These are phyloP conservation scores for Smittia sp. DNA, from an alignment of 2,888 invertebrate species.

Conservation along the genomic window DNA sequence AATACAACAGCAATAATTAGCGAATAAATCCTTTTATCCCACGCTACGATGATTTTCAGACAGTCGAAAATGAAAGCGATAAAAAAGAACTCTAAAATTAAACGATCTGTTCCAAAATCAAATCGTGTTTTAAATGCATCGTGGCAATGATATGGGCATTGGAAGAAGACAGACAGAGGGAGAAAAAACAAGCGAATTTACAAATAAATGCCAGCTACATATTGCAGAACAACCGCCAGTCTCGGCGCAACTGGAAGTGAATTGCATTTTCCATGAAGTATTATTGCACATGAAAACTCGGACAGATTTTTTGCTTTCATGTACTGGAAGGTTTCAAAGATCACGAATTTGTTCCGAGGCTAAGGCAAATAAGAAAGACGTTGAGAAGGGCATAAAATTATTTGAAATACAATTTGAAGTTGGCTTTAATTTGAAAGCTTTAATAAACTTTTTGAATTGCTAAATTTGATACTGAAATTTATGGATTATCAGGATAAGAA, in stretches of 20 bases:
- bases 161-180: neutral
- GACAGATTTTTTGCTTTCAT: neutral
- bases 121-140: constrained; percentile 37
- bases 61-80: constrained; percentile 10
- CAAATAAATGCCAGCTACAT: neutral
- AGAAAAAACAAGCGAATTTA: neutral
- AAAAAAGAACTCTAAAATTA: constrained; percentile 9
- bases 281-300: neutral
- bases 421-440: no score
- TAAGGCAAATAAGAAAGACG: neutral
- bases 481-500: no score
- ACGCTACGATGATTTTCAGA: constrained; percentile 27
- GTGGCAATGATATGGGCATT: constrained; percentile 8
- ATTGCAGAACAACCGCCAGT: constrained; percentile 7
- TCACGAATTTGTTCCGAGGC: constrained; percentile 15
- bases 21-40: constrained; percentile 36
- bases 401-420: neutral
- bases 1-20: constrained; percentile 17
- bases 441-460: no score
- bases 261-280: neutral
- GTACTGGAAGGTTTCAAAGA: constrained; percentile 28
- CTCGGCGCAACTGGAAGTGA: constrained; percentile 5
- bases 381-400: neutral
- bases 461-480: no score
- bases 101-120: constrained; percentile 22